A percentile compares a stretch with the other conserved stretches of the same genome.
These are phyloP conservation scores for Acromyrmex charruanus DNA, from an alignment of 1,140 invertebrate species.

Conservation along the genomic window DNA sequence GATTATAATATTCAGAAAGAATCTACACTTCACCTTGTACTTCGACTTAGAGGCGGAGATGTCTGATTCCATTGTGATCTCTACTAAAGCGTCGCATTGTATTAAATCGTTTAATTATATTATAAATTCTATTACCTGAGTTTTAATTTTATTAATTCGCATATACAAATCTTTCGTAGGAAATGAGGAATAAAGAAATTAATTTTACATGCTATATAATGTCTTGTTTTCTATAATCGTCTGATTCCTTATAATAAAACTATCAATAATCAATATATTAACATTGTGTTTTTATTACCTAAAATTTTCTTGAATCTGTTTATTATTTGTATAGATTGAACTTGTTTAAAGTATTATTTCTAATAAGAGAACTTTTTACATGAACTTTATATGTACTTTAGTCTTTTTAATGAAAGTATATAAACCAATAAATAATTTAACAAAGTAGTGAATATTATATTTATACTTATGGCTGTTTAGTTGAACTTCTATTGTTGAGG, in stretches of 20 bases:
- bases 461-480: too few relatives aligned
- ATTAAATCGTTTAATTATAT: constrained; percentile 24
- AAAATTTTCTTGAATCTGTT: background rate
- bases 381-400: background rate
- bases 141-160: constrained; percentile 7
- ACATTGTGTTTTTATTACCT: too few relatives aligned
- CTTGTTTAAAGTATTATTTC: background rate
- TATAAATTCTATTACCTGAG: background rate
- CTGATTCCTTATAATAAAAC: background rate
- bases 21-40: constrained; percentile 91
- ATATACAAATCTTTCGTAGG: background rate
- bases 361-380: background rate
- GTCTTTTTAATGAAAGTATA: background rate
- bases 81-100: background rate
- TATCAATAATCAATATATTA: background rate
- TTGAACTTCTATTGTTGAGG: too few relatives aligned
- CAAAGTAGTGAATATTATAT: background rate
- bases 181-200: background rate
- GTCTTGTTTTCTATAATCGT: background rate
- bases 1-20: constrained; percentile 93
- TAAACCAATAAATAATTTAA: background rate
- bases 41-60: constrained; percentile 83
- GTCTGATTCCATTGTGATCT: constrained; percentile 41
- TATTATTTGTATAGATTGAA: background rate
- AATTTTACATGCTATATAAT: background rate